Conservation (phyloP, 2,888 invertebrate genomes). For the Idaea biselata region DNA sequence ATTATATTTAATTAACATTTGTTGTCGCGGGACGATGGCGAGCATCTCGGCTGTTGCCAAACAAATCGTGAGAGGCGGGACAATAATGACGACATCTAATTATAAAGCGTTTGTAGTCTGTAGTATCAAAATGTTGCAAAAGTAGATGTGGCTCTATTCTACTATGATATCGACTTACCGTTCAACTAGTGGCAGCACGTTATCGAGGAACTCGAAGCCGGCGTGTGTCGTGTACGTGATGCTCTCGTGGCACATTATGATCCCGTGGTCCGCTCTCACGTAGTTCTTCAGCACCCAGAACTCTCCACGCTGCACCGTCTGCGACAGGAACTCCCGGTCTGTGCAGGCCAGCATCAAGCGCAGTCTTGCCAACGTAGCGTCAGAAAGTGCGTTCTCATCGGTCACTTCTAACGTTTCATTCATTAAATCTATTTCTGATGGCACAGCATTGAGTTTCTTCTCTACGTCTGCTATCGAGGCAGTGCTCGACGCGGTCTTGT, state of each 20-base stretch:
- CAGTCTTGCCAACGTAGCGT: constrained; percentile 58
- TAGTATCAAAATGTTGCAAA: constrained; percentile 25
- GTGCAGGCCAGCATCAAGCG: constrained; percentile 81
- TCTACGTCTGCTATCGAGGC: constrained; percentile 57
- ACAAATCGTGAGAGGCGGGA: constrained; percentile 44
- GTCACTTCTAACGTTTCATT: constrained; percentile 61
- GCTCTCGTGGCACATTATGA: constrained; percentile 88
- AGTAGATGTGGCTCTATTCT: constrained; percentile 23
- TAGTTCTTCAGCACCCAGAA: constrained; percentile 95
- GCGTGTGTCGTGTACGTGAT: constrained; percentile 96
- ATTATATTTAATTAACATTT: constrained; percentile 24
- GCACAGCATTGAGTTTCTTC: constrained; percentile 56
- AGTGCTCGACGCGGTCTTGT: constrained; percentile 70
- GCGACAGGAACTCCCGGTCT: constrained; percentile 81
- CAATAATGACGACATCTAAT: constrained; percentile 41
- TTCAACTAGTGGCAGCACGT: constrained; percentile 90
- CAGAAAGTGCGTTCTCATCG: constrained; percentile 64
- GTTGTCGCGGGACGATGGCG: constrained; percentile 28
- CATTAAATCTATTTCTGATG: constrained; percentile 54
- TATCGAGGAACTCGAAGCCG: constrained; percentile 94
- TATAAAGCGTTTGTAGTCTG: constrained; percentile 33
- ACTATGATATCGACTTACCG: constrained; percentile 64
- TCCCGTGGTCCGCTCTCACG: constrained; percentile 85
- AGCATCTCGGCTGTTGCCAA: constrained; percentile 39
- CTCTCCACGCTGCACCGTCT: constrained; percentile 87